Percentiles rank a stretch among this genome's conserved stretches.
Conservation (phyloP, 2,113 vertebrate genomes). For the Caranx ignobilis region DNA sequence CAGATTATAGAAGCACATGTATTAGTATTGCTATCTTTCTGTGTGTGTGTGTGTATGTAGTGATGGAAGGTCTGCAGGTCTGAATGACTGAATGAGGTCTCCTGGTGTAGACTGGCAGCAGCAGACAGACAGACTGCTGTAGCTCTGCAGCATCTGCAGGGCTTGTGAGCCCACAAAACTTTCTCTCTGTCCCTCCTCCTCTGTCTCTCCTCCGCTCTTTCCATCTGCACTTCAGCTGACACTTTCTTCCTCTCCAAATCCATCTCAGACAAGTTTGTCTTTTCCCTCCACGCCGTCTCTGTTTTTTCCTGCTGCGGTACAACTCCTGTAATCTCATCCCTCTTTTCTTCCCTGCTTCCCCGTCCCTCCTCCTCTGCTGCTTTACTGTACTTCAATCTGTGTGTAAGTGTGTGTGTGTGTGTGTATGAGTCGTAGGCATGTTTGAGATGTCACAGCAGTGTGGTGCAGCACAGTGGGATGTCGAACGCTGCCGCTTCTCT, state of each 20-base stretch:
- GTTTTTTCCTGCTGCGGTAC: slow-evolving; percentile 15
- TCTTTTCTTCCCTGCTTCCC: slow-evolving; percentile 12
- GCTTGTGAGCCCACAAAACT: slow-evolving; percentile 10
- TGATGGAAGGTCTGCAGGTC: slow-evolving; percentile 10
- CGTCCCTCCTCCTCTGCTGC: slow-evolving; percentile 43
- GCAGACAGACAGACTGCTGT: slow-evolving; percentile 1
- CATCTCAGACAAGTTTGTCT: slow-evolving; percentile 62
- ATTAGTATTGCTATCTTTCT: background rate
- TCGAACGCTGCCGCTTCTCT: slow-evolving; percentile 23
- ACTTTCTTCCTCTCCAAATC: slow-evolving; percentile 26
- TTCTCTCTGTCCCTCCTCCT: slow-evolving; percentile 13
- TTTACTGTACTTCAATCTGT: slow-evolving; percentile 56
- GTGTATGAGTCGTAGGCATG: slow-evolving; percentile 27
- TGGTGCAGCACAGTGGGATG: slow-evolving; percentile 48
- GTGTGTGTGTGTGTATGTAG: background rate
- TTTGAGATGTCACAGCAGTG: slow-evolving; percentile 60
- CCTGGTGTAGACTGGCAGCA: slow-evolving; percentile 24
- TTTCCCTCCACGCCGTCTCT: slow-evolving; percentile 35
- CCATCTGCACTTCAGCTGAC: slow-evolving; percentile 8
- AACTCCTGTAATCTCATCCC: slow-evolving; percentile 45
- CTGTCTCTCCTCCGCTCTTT: slow-evolving; percentile 4
- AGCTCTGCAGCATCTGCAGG: slow-evolving; percentile 17
- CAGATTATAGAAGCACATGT: too few species aligned
- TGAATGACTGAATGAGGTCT: slow-evolving; percentile 67
- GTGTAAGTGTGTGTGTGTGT: slow-evolving; percentile 4